Evolutionary conservation across 2,113 vertebrate genomes (phyloP).

Genomic region (Poecile atricapillus): DNA sequence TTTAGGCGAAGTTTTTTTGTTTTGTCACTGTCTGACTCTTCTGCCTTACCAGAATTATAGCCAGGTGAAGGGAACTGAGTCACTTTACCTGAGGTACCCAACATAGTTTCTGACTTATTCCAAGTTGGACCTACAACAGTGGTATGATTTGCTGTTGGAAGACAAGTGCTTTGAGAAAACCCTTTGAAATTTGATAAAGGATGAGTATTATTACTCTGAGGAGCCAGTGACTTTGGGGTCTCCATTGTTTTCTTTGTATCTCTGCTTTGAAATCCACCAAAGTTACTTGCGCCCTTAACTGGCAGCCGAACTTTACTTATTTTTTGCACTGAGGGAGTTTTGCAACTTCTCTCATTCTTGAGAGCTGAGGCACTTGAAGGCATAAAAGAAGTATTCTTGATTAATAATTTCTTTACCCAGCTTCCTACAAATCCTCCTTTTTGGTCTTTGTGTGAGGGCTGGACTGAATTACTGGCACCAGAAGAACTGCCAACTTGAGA

Average conservation of each 20-base stretch:
- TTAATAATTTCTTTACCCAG: conserved; percentile 76
- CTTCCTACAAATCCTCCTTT: conserved; percentile 70
- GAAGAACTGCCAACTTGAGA: neutral
- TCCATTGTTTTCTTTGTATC: neutral
- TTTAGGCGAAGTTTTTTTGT: conserved; percentile 83
- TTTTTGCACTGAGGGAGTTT: conserved; percentile 23
- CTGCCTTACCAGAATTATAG: neutral
- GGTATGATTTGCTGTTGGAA: neutral
- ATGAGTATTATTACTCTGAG: neutral
- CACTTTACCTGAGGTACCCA: neutral
- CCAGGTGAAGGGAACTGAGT: neutral
- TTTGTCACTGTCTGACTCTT: conserved; percentile 37
- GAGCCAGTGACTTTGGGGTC: neutral
- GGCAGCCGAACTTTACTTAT: conserved; percentile 58
- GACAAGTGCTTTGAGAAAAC: neutral
- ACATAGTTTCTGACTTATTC: neutral
- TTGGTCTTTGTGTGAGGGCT: conserved; percentile 4
- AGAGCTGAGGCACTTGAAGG: conserved; percentile 59
- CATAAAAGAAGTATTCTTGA: conserved; percentile 67
- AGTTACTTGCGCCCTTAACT: conserved; percentile 84
- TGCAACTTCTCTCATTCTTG: conserved; percentile 21
- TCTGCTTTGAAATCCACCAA: conserved; percentile 78
- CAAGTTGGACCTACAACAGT: neutral
- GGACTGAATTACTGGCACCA: conserved; percentile 32
- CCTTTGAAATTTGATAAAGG: neutral